phyloP scores from a whole-genome alignment of 1,140 invertebrate species.

The Spodoptera frugiperda region DNA sequence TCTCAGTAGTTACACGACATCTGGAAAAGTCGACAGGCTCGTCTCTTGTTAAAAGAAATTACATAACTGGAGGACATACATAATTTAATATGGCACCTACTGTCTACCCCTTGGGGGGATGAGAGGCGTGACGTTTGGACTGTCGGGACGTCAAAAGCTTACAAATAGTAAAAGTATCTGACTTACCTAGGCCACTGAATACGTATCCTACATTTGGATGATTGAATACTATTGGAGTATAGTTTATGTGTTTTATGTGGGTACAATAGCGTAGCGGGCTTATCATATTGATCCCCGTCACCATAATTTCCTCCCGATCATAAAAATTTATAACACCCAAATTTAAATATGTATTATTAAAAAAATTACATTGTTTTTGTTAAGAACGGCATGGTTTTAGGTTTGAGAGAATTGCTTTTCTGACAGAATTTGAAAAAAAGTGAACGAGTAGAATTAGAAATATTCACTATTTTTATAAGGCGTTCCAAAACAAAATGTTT shows the following conservation, averaged over 20 bases:
- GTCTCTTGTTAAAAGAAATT: too few relatives aligned
- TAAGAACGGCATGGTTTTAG: conserved; percentile 34
- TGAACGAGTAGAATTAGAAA: conserved; percentile 23
- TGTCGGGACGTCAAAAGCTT: too few relatives aligned
- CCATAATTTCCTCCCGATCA: conserved; percentile 2
- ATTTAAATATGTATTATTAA: conserved; percentile 27
- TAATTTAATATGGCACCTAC: too few relatives aligned
- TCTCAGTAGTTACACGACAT: too few relatives aligned
- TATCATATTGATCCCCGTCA: conserved; percentile 16
- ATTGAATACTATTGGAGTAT: not conserved
- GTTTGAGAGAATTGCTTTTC: conserved; percentile 41
- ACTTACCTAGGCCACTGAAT: conserved; percentile 1
- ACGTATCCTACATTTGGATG: not conserved
- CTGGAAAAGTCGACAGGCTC: too few relatives aligned
- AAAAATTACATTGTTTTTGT: conserved; percentile 54
- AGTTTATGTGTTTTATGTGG: not conserved
- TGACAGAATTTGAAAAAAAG: conserved; percentile 59
- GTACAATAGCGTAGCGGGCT: conserved; percentile 19
- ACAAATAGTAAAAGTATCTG: too few relatives aligned
- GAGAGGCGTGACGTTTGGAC: too few relatives aligned
- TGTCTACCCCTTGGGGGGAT: too few relatives aligned
- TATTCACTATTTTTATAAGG: conserved; percentile 7
- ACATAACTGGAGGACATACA: too few relatives aligned
- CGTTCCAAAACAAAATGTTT: not conserved
- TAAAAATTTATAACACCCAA: conserved; percentile 28